These are phyloP conservation scores for Lucinisca nassula DNA, from an alignment of 2,888 invertebrate species.

Conservation along the genomic window DNA sequence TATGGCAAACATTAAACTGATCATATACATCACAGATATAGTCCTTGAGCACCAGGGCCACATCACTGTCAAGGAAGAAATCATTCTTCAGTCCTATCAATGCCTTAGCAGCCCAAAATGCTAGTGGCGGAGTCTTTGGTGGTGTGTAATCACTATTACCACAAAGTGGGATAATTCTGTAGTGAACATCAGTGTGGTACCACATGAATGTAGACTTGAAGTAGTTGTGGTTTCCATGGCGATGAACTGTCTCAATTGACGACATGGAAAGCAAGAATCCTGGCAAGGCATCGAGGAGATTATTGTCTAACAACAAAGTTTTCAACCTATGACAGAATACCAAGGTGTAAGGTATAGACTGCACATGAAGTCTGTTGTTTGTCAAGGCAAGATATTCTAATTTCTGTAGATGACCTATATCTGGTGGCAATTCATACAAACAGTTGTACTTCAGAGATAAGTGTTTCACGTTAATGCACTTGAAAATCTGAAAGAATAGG, in stretches of 20 bases:
- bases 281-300: conserved; percentile 88
- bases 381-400: conserved; percentile 88
- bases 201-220: conserved; percentile 89
- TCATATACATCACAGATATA: conserved; percentile 88
- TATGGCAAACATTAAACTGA: conserved; percentile 88
- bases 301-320: conserved; percentile 88
- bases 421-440: conserved; percentile 88
- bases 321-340: conserved; percentile 87
- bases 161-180: conserved; percentile 86
- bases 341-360: conserved; percentile 88
- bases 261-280: conserved; percentile 88
- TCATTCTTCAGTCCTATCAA: conserved; percentile 88
- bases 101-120: conserved; percentile 87
- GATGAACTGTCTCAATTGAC: conserved; percentile 88
- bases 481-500: conserved; percentile 88
- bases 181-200: conserved; percentile 89
- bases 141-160: conserved; percentile 69
- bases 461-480: conserved; percentile 87
- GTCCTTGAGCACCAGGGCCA: conserved; percentile 87
- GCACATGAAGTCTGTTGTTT: conserved; percentile 88
- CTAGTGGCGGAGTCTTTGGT: conserved; percentile 77
- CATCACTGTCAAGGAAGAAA: conserved; percentile 85
- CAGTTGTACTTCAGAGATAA: conserved; percentile 88
- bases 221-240: conserved; percentile 89
- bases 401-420: conserved; percentile 88